Percentiles rank a stretch among this genome's conserved stretches.
Evolutionary conservation across 2,113 vertebrate species (phyloP).

Genomic region (Thymallus thymallus): DNA sequence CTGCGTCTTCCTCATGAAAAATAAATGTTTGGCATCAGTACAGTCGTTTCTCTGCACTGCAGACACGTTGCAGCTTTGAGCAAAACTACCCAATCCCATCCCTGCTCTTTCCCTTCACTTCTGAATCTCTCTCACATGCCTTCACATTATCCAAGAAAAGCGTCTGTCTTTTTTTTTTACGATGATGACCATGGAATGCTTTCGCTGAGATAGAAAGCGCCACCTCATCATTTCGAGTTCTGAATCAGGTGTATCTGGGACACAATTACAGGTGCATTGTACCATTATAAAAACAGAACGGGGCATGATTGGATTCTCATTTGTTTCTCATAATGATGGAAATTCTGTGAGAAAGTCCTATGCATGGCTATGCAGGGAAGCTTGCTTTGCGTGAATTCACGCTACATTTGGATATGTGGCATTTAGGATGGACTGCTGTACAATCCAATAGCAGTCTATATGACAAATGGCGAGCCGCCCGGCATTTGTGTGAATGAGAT

Average conservation of each 20-base stretch:
- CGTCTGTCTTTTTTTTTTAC: slow-evolving; percentile 15
- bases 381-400: too few relatives aligned
- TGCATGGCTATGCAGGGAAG: too few relatives aligned
- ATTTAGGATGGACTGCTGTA: too few relatives aligned
- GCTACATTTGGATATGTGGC: too few relatives aligned
- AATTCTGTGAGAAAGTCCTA: too few relatives aligned
- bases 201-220: slow-evolving; percentile 51
- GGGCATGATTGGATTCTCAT: too few relatives aligned
- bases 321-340: too few relatives aligned
- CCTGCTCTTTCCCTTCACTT: slow-evolving; percentile 8
- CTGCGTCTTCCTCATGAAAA: slow-evolving; percentile 17
- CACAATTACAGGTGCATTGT: too few relatives aligned
- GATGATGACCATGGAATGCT: slow-evolving; percentile 32
- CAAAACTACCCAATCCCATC: slow-evolving; percentile 29
- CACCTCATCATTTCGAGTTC: slow-evolving; percentile 70
- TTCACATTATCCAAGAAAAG: slow-evolving; percentile 41
- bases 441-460: too few relatives aligned
- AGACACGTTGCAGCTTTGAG: slow-evolving; percentile 73
- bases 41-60: slow-evolving; percentile 45
- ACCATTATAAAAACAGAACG: too few relatives aligned
- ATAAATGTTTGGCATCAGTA: slow-evolving; percentile 29
- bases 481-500: too few relatives aligned
- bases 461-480: too few relatives aligned
- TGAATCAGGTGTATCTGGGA: neutral
- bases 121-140: neutral